Evolutionary conservation across 2,113 vertebrate species (phyloP), one percentile per base, ranked within the genome.

Genomic region (Daboia siamensis): DNA sequence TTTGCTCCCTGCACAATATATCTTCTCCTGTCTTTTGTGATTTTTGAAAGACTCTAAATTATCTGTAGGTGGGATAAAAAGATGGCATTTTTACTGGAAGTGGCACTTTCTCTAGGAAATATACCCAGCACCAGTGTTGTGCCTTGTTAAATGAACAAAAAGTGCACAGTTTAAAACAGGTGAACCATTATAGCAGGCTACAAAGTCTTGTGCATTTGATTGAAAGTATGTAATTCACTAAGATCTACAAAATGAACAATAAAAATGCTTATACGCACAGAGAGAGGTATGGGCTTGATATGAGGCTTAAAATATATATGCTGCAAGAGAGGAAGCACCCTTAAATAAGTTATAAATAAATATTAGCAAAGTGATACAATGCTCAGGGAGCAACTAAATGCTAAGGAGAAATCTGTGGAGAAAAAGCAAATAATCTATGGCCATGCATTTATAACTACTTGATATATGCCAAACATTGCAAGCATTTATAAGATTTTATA

Each of bases 351-450:
- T 88, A 80, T 88, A 80, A 92, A 88, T 90, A 92, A 90, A 90
- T 90, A 92, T 92, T 89, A 61, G 56, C 92, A 92, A 80, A 92
- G 54, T 80, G 46, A 64, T 86, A 44, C 21, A 90, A 90, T 64
- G 46, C 48, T 59, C 21, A 86, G 74, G 56, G 88, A 92, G 52
- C 55, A 92, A 46, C 55, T 61, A 84, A 92, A 85, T n/a, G 8
- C 69, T 57, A 69, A 61, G 64, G 21, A 69, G 44, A 55, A 61
- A 59, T 92, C 80, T 74, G 51, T 21, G 69, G 33, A 92, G 55
- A 92, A 90, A 80, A 88, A 61, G 55, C 44, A 92, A 86, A 61
- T 90, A 86, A 61, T 90, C 56, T 90, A 11, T 92, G 61, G 86
- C 46, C 46, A 26, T 64, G 21, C 33, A 61, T 23, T 24, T 59